These are phyloP conservation scores for Gonioctena quinquepunctata DNA, from an alignment of 1,140 invertebrate genomes.

Conservation along the genomic window DNA sequence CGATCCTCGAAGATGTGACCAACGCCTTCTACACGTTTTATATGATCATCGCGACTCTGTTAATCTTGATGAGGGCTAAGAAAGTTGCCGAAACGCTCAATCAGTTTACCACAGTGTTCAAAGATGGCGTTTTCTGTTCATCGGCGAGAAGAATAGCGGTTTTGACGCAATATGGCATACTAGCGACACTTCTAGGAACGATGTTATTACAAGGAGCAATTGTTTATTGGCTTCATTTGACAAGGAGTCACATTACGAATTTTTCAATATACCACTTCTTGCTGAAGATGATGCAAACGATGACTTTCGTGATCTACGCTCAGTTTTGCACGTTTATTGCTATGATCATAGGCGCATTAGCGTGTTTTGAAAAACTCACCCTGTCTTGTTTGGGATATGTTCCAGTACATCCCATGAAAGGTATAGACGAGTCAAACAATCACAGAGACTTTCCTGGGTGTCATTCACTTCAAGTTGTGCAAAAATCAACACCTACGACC, in stretches of 20 bases:
- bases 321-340: constrained; percentile 33
- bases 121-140: constrained; percentile 38
- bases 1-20: constrained; percentile 39
- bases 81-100: constrained; percentile 39
- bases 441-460: constrained; percentile 32
- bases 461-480: constrained; percentile 42
- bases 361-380: constrained; percentile 44
- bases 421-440: constrained; percentile 41
- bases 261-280: constrained; percentile 34
- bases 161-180: constrained; percentile 29
- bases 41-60: constrained; percentile 24
- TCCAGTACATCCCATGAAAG: constrained; percentile 41
- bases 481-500: constrained; percentile 30
- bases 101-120: constrained; percentile 24
- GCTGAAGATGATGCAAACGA: constrained; percentile 32
- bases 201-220: constrained; percentile 6
- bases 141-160: constrained; percentile 25
- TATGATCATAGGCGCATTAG: constrained; percentile 37
- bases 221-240: constrained; percentile 33
- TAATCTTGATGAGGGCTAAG: constrained; percentile 30
- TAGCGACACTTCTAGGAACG: constrained; percentile 12
- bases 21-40: constrained; percentile 40
- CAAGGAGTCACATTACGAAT: constrained; percentile 28
- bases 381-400: constrained; percentile 37
- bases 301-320: constrained; percentile 37